Conservation (phyloP, 2,113 vertebrate genomes). For the Fregetta grallaria region DNA sequence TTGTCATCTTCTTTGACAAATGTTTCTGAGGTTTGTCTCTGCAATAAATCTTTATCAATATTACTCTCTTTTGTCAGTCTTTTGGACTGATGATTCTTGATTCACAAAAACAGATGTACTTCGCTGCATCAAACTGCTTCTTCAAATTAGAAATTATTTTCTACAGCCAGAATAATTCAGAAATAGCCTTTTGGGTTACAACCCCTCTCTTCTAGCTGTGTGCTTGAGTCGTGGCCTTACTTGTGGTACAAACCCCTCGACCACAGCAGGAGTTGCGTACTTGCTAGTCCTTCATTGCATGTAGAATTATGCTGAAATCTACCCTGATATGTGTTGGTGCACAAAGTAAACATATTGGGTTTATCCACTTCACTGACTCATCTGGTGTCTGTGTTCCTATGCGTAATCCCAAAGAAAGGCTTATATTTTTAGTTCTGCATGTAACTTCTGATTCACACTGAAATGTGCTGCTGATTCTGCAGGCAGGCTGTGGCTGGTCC, state of each 20-base stretch:
- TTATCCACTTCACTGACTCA: constrained; percentile 2
- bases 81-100: background rate
- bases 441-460: background rate
- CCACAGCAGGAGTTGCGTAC: background rate
- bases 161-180: background rate
- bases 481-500: background rate
- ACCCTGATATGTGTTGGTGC: background rate
- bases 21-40: background rate
- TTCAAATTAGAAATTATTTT: background rate
- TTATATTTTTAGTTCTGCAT: background rate
- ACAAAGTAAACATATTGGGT: background rate
- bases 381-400: background rate
- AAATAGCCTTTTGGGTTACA: background rate
- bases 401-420: background rate
- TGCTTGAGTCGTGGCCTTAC: background rate
- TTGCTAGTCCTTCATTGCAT: background rate
- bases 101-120: background rate
- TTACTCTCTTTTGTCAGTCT: background rate
- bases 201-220: background rate
- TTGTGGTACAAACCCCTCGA: background rate
- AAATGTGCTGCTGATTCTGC: background rate
- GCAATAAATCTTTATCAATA: background rate
- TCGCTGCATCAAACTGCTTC: background rate
- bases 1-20: background rate
- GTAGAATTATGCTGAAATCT: background rate